Percentiles rank a stretch among this genome's conserved stretches.
Evolutionary conservation across 2,113 vertebrate species (phyloP).

Genomic region (Hemiscyllium ocellatum): DNA sequence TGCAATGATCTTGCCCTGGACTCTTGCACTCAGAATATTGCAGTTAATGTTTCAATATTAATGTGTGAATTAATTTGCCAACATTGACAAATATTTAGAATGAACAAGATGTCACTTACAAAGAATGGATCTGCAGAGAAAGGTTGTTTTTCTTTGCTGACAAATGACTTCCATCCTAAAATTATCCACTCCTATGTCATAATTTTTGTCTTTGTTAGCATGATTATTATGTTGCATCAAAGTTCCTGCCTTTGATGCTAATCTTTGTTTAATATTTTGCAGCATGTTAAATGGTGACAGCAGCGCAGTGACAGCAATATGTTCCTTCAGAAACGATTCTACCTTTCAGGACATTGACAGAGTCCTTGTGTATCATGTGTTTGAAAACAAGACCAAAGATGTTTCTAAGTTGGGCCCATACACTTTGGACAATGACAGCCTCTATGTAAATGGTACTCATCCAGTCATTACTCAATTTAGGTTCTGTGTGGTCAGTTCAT

Average conservation of each 20-base stretch:
- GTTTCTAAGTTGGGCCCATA: background rate
- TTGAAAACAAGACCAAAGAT: conserved; percentile 9
- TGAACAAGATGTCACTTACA: background rate
- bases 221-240: background rate
- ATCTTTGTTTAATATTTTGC: background rate
- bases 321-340: conserved; percentile 43
- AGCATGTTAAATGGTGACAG: conserved; percentile 24
- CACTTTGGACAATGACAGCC: background rate
- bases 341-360: background rate
- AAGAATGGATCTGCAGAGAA: background rate
- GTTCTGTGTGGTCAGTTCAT: too few species aligned
- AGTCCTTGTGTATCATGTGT: background rate
- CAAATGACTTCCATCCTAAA: background rate
- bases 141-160: background rate
- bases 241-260: too few species aligned
- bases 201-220: background rate
- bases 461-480: background rate
- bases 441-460: conserved; percentile 11
- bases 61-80: too few species aligned
- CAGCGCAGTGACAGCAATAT: conserved; percentile 46
- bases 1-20: background rate
- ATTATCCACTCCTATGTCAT: background rate
- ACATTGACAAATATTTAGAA: too few species aligned
- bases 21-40: background rate
- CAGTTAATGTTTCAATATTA: too few species aligned